A percentile compares a stretch with the other conserved stretches of the same genome.
Evolutionary conservation across 2,797 vertebrate genomes (phyloP).

Genomic region (Lepilemur ruficaudatus): DNA sequence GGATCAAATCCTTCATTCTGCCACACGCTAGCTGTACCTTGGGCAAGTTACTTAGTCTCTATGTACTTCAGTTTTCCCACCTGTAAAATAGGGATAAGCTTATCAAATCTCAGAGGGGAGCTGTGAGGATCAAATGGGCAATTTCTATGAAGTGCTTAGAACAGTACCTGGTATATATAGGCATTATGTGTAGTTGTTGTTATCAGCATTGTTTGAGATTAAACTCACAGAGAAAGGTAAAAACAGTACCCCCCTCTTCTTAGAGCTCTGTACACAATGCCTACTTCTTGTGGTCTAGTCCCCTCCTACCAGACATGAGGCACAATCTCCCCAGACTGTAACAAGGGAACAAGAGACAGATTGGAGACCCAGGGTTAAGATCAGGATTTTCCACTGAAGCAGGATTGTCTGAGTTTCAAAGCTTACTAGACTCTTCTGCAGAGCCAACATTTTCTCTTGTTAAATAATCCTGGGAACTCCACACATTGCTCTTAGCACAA

Average conservation of each 20-base stretch:
- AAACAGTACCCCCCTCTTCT: not conserved
- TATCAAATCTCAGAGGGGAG: not conserved
- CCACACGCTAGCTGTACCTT: not conserved
- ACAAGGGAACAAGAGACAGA: not conserved
- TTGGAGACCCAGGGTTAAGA: not conserved
- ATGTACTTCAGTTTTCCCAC: not conserved
- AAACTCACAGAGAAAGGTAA: not conserved
- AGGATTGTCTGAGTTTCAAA: not conserved
- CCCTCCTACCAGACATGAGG: not conserved
- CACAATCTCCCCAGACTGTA: not conserved
- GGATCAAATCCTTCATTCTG: not conserved
- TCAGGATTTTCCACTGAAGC: not conserved
- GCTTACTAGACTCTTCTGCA: not conserved
- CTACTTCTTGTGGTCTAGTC: not conserved
- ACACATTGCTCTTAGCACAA: not conserved
- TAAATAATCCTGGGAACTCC: slow-evolving; percentile 38
- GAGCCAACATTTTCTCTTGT: not conserved
- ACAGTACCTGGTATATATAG: not conserved
- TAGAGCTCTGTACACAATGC: not conserved
- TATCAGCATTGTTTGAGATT: not conserved
- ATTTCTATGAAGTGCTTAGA: not conserved
- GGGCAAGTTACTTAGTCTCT: not conserved
- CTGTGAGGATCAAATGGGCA: not conserved
- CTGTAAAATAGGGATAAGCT: not conserved
- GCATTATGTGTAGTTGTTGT: not conserved